Base-by-base conservation (phyloP, 1,140 invertebrate genomes). In the Cydia fagiglandana region DNA sequence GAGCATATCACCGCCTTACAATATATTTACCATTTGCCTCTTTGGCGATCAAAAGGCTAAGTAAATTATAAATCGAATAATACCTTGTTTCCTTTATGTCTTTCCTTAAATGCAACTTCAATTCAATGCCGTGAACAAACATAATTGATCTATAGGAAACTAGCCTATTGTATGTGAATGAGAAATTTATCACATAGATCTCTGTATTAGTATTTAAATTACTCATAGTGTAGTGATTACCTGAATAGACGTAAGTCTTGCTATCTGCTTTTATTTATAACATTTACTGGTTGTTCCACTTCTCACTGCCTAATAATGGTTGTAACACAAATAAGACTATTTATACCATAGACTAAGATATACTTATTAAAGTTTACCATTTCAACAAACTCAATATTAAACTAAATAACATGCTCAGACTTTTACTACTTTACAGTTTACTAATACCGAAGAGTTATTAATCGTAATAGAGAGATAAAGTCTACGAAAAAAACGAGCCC, bases 141-240 rank as follows among this genome's bases (percentile, higher is more conserved):
- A 17, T 56, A 56, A 17, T 17, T 56, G n/a, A 47, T 56, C 56
- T 24, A 24, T 24, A 24, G 56, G 56, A 61, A 61, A 24, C 56
- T 61, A 61, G 56, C 17, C 56, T 61, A 5, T 70, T 70, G 3
- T 70, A 70, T 70, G 66, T 70, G 66, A 70, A 70, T 45, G 34
- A 38, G 56, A 61, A 61, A 61, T 17, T 20, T 61, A 61, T 70
- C 66, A 41, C 66, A 70, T 70, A 70, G 66, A 70, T 70, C 66
- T 70, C 66, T 70, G 66, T 70, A 70, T 70, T 70, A 70, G 66
- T 70, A 70, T 70, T 68, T 38, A 70, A 66, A 41, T 70, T 41
- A 70, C 66, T 70, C 66, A 45, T 70, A 70, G 38, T 38, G 17
- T 70, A 70, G 66, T 70, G 66, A 41, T 38, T 38, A 70, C 66